These are phyloP conservation scores for Osmerus mordax DNA, from an alignment of 2,113 vertebrate genomes.

Conservation along the genomic window DNA sequence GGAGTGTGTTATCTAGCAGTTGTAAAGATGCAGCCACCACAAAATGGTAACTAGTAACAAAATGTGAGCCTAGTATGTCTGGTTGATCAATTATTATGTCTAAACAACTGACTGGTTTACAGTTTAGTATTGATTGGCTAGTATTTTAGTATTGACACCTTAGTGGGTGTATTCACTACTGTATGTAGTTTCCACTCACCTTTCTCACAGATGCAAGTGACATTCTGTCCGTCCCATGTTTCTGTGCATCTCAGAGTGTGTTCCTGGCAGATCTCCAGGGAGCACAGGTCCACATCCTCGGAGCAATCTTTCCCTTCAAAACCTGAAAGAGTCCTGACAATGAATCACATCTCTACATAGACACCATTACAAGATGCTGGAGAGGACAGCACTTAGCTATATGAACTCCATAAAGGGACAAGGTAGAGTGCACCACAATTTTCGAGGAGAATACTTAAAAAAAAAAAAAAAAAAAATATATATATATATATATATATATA, in stretches of 20 bases:
- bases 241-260: constrained; percentile 56
- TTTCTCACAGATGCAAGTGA: constrained; percentile 59
- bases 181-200: constrained; percentile 36
- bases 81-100: no score
- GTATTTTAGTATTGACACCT: no score
- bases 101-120: no score
- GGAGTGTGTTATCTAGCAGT: no score
- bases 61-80: no score
- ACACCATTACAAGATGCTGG: background rate
- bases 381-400: background rate
- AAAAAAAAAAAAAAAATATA: background rate
- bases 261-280: constrained; percentile 59
- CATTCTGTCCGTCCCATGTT: constrained; percentile 57
- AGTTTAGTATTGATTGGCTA: no score
- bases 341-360: background rate
- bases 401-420: background rate
- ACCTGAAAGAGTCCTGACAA: constrained; percentile 44
- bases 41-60: no score
- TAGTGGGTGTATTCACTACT: no score
- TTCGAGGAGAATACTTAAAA: background rate
- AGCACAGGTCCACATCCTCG: constrained; percentile 62
- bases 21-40: no score
- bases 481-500: background rate
- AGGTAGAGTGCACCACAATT: background rate
- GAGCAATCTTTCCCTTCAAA: constrained; percentile 66